Base-by-base conservation (phyloP, 2,888 invertebrate species). In the Epinotia ramella region DNA sequence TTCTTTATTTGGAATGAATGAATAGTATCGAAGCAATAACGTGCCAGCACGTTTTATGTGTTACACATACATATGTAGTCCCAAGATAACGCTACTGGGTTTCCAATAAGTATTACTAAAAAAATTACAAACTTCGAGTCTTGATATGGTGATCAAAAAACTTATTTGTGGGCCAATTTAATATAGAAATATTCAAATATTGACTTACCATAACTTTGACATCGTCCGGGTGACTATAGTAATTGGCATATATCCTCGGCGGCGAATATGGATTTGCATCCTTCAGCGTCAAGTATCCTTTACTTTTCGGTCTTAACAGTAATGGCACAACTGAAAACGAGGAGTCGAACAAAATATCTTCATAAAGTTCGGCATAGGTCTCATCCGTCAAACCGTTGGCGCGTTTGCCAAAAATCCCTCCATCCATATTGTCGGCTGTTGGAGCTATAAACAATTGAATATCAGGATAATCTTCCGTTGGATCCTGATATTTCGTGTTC, bases 191-290 rank as follows among this genome's bases (percentile, higher is more conserved):
- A 53, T n/a, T 53, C 3, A n/a, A 53, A 46, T 68, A n/a, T 16
- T 70, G 65, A 88, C 95, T 93, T 95, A 97, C 97, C 93, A 97
- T 88, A 72, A 96, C 89, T 80, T 96, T 95, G 28, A 97, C 86
- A 85, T 98, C 98, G 53, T 95, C 89, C 0, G 96, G 96, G 83
- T 97, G 95, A 0, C 95, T 89, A 82, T 96, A 97, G 87, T 99
- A 99, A 88, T 98, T 98, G 0, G 99, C 97, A 88, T 97, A 96
- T 77, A 99, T 98, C n/a, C 96, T 88, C 0, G 99, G 98, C 79
- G 97, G 96, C 0, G 96, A 95, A 73, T 95, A 92, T 0, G 98
- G 97, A 86, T 97, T 95, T 0, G 93, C 91, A 66, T 97, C 96
- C 80, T 93, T 95, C 1, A 99, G 89, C 80, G 95, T 92, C 16